Conservation (phyloP, 2,888 invertebrate genomes). For the Eilema sororculum region DNA sequence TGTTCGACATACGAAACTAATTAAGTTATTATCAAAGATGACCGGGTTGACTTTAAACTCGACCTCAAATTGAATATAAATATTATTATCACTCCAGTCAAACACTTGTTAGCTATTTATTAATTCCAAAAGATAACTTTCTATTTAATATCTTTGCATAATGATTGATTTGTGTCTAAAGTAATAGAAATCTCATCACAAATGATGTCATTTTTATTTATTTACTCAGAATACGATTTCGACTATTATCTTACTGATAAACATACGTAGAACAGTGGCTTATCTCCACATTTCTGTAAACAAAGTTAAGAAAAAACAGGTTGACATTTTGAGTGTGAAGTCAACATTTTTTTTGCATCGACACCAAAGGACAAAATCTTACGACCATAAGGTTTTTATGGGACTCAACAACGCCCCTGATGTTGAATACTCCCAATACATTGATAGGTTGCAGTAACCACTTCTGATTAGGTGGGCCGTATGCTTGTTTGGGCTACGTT, state of each 20-base stretch:
- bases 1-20: conserved; percentile 1
- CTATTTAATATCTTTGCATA: background rate
- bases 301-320: background rate
- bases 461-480: no score
- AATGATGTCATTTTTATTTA: background rate
- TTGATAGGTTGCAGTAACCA: no score
- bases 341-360: background rate
- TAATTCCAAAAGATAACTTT: background rate
- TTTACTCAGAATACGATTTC: background rate
- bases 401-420: no score
- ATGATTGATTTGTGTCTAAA: background rate
- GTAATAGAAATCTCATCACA: background rate
- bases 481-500: no score
- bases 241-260: background rate
- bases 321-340: background rate
- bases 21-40: conserved; percentile 9
- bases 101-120: background rate
- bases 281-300: background rate
- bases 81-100: conserved; percentile 6
- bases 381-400: background rate
- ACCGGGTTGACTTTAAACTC: conserved; percentile 13
- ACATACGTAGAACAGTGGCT: background rate
- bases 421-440: no score
- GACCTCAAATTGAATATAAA: conserved; percentile 8
- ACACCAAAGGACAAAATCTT: background rate